Evolutionary conservation across 2,888 invertebrate species (phyloP), one percentile per base, ranked within the genome.

Genomic region (Tanypteryx hageni): DNA sequence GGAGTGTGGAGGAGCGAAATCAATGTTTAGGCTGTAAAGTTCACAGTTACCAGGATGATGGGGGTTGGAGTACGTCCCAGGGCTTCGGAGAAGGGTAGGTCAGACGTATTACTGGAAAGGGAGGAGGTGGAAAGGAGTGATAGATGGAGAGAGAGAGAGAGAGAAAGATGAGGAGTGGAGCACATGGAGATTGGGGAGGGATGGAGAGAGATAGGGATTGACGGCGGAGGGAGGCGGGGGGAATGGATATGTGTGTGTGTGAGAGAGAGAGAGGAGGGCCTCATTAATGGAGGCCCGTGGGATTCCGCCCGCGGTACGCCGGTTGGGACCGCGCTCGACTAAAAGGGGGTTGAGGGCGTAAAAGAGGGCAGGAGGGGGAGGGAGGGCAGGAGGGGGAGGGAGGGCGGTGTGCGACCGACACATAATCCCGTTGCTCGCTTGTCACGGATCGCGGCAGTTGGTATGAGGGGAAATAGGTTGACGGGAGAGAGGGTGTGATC

Each of bases 381-480:
- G n/a, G n/a, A n/a, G n/a, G n/a, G n/a, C n/a, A n/a, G n/a, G n/a
- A n/a, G 59, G 61, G n/a, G 59, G 9, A 85, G 22, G 31, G 27
- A 4, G 31, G 61, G 57, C 16, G 58, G n/a, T 76, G 76, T 76
- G 4, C 82, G 44, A 44, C 13, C 27, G 61, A 86, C 86, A 86
- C 61, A 61, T 85, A 85, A 85, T 85, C 85, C 85, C 85, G 9
- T 56, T 57, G 22, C 85, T 22, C 22, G 85, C 44, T 58, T 85
- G 85, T 85, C 85, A 85, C 57, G 57, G 85, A 59, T 85, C 85
- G 85, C 22, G 85, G 82, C 31, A 44, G 31, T 14, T 16, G 14
- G 44, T 13, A 27, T 14, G 11, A 8, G 31, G 2, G 44, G 82
- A 31, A 11, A 18, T 7, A 16, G 76, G 11, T 82, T 44, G 82